Evolutionary conservation across 2,888 invertebrate genomes (phyloP).

Genomic region (Therioaphis trifolii): DNA sequence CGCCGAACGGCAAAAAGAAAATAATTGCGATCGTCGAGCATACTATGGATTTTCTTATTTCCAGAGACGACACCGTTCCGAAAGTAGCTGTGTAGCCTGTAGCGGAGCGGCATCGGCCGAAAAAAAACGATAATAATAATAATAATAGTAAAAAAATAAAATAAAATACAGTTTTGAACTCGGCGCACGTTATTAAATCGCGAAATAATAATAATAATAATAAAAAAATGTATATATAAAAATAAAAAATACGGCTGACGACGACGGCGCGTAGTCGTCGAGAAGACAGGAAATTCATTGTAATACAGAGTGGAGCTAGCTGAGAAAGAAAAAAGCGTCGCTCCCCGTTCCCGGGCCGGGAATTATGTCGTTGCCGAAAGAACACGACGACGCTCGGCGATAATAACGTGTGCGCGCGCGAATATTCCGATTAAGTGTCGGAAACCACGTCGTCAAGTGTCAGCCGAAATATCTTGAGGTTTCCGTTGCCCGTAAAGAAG

Average conservation of each 20-base stretch:
- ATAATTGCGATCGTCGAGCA: too few species aligned
- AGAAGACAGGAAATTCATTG: conserved; percentile 16
- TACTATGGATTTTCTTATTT: too few species aligned
- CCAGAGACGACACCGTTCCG: too few species aligned
- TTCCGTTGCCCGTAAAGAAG: not conserved
- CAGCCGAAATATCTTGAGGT: not conserved
- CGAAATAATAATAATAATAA: conserved; percentile 1
- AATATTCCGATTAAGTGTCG: not conserved
- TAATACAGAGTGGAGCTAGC: not conserved
- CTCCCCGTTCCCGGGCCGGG: too few species aligned
- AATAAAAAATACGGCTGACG: not conserved
- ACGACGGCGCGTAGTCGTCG: not conserved
- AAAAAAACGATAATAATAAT: too few species aligned
- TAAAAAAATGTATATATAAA: too few species aligned
- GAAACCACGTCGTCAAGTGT: not conserved
- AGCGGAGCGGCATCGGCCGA: not conserved
- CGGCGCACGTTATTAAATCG: not conserved
- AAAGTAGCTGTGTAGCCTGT: too few species aligned
- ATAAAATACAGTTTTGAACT: not conserved
- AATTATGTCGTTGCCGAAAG: not conserved
- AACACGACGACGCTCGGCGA: not conserved
- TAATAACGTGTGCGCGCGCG: not conserved
- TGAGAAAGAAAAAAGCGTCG: not conserved
- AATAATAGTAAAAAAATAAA: too few species aligned
- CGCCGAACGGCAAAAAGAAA: too few species aligned